Conservation (phyloP, 2,888 invertebrate genomes). For the Drepanosiphum platanoidis region DNA sequence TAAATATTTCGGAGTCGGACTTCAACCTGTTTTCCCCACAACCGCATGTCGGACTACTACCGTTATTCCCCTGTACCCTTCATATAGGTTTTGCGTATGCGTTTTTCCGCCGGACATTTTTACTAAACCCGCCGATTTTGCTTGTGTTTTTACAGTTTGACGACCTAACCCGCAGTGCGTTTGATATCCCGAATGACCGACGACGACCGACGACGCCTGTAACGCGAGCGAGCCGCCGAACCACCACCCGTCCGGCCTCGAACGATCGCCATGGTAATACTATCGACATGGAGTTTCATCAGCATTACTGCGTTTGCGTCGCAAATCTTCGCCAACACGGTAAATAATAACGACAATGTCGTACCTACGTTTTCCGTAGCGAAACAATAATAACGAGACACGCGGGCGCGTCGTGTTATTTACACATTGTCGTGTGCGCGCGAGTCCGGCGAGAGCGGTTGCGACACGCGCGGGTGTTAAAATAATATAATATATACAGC, state of each 20-base stretch:
- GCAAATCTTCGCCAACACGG: constrained; percentile 54
- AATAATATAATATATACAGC: neutral
- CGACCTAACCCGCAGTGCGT: neutral
- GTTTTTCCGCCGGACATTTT: too few relatives aligned
- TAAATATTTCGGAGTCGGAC: too few relatives aligned
- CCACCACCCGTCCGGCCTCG: constrained; percentile 23
- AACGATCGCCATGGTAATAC: constrained; percentile 46
- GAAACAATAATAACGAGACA: neutral
- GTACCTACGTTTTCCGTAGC: neutral
- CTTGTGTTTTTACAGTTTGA: constrained; percentile 23
- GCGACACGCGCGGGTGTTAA: neutral
- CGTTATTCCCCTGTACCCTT: too few relatives aligned
- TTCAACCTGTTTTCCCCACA: too few relatives aligned
- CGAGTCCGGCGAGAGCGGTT: neutral
- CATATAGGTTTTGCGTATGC: too few relatives aligned
- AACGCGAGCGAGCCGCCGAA: constrained; percentile 11
- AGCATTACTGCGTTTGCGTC: constrained; percentile 50
- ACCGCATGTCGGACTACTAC: too few relatives aligned
- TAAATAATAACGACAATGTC: constrained; percentile 12
- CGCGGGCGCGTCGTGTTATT: neutral
- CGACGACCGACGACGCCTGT: constrained; percentile 23
- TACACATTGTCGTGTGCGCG: neutral
- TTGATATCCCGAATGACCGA: constrained; percentile 52
- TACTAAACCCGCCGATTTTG: neutral
- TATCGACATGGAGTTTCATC: constrained; percentile 57